These are phyloP conservation scores for Choristoneura rosaceana DNA, from an alignment of 2,888 invertebrate genomes.

Conservation along the genomic window DNA sequence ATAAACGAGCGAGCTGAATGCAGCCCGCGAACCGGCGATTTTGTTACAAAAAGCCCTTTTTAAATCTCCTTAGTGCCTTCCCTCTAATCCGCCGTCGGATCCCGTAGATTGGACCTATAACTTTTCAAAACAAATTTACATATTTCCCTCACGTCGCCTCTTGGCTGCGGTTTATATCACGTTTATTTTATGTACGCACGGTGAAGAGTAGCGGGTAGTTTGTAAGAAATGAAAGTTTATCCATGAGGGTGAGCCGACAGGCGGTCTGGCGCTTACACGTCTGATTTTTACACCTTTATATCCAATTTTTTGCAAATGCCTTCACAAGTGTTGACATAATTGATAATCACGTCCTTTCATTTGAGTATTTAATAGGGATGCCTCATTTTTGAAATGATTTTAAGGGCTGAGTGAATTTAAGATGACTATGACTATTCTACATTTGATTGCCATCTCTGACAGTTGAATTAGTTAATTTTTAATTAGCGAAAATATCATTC, in stretches of 20 bases:
- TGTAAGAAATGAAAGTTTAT: constrained; percentile 7
- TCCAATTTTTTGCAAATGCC: background rate
- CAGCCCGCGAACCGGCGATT: constrained; percentile 52
- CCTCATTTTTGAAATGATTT: too few relatives aligned
- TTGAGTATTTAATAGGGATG: too few relatives aligned
- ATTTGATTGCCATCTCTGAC: too few relatives aligned
- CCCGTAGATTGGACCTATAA: constrained; percentile 66
- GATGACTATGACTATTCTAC: too few relatives aligned
- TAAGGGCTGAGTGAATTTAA: background rate
- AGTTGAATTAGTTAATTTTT: too few relatives aligned
- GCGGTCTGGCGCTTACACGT: background rate
- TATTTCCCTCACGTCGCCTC: constrained; percentile 54
- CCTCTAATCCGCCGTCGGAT: constrained; percentile 60
- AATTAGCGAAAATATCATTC: too few relatives aligned
- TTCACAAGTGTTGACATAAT: background rate
- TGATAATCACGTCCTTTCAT: background rate
- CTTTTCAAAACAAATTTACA: constrained; percentile 76
- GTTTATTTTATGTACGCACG: constrained; percentile 25
- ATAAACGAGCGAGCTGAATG: constrained; percentile 58
- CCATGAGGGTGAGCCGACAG: background rate
- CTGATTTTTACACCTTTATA: background rate
- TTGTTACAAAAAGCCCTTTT: constrained; percentile 61
- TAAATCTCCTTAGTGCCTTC: constrained; percentile 57
- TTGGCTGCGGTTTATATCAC: constrained; percentile 17
- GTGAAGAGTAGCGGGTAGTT: constrained; percentile 24